Evolutionary conservation across 2,797 vertebrate species (phyloP).

Genomic region (Anguilla marmorata): DNA sequence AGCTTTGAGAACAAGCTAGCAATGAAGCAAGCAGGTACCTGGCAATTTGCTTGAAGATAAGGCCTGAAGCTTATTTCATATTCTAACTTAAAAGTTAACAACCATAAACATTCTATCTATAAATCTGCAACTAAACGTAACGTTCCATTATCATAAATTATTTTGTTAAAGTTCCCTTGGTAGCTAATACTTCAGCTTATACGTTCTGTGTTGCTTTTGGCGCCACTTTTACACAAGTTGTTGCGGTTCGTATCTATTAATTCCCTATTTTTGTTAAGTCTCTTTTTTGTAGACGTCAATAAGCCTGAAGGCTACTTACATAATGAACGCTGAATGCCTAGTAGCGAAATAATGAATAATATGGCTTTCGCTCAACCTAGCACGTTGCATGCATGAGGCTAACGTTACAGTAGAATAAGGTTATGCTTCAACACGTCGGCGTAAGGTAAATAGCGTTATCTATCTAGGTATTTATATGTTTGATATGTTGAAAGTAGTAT

Average conservation of each 20-base stretch:
- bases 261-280: neutral
- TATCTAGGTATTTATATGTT: neutral
- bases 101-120: neutral
- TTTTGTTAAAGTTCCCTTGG: neutral
- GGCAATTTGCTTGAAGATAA: neutral
- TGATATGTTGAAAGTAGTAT: neutral
- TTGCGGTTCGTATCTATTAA: slow-evolving; percentile 53
- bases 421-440: neutral
- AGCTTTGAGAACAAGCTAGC: neutral
- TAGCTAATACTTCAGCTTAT: neutral
- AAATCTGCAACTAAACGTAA: neutral
- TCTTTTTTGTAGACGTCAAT: neutral
- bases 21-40: neutral
- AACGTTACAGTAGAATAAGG: neutral
- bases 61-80: neutral
- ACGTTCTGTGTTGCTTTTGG: slow-evolving; percentile 59
- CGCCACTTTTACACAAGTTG: slow-evolving; percentile 76
- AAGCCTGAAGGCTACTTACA: neutral
- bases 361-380: neutral
- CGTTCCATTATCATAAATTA: neutral
- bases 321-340: neutral
- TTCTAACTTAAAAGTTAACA: neutral
- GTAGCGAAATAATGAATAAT: neutral
- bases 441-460: neutral
- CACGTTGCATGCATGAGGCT: neutral